Evolutionary conservation across 2,888 invertebrate genomes (phyloP).

Genomic region (Torymus auratus): DNA sequence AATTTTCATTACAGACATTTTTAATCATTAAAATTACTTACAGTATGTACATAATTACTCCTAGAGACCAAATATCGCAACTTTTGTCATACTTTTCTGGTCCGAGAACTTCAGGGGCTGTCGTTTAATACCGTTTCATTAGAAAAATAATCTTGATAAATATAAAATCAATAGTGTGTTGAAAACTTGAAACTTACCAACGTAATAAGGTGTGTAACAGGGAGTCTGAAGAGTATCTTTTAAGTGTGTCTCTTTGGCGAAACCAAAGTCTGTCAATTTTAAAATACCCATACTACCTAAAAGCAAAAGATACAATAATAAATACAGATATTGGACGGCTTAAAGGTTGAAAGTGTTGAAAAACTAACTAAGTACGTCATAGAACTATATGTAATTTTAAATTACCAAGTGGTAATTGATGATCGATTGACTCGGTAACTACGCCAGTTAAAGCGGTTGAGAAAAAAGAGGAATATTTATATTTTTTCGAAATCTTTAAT

Average conservation of each 20-base stretch:
- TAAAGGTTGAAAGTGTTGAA: conserved; percentile 4
- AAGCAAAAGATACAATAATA: conserved; percentile 58
- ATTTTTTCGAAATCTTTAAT: background rate
- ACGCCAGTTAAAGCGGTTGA: conserved; percentile 18
- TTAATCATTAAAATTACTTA: conserved; percentile 77
- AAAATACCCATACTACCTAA: conserved; percentile 85
- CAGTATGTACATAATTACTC: conserved; percentile 99
- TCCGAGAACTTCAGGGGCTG: conserved; percentile 92
- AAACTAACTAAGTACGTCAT: conserved; percentile 7
- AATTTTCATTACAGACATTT: background rate
- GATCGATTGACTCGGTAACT: conserved; percentile 41
- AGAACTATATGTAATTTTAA: conserved; percentile 22
- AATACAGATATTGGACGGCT: too few relatives aligned
- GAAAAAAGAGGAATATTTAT: conserved; percentile 17
- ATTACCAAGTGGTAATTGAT: conserved; percentile 50
- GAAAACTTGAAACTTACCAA: conserved; percentile 80
- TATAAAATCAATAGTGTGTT: background rate
- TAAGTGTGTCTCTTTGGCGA: conserved; percentile 94
- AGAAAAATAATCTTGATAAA: conserved; percentile 12
- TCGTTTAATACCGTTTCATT: conserved; percentile 62
- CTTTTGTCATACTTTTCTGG: conserved; percentile 99
- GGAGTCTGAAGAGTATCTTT: conserved; percentile 96
- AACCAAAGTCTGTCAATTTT: conserved; percentile 99
- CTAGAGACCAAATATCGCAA: conserved; percentile 99
- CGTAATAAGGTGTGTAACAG: conserved; percentile 99